Evolutionary conservation across 2,113 vertebrate species (phyloP).

Genomic region (Xenopus laevis): DNA sequence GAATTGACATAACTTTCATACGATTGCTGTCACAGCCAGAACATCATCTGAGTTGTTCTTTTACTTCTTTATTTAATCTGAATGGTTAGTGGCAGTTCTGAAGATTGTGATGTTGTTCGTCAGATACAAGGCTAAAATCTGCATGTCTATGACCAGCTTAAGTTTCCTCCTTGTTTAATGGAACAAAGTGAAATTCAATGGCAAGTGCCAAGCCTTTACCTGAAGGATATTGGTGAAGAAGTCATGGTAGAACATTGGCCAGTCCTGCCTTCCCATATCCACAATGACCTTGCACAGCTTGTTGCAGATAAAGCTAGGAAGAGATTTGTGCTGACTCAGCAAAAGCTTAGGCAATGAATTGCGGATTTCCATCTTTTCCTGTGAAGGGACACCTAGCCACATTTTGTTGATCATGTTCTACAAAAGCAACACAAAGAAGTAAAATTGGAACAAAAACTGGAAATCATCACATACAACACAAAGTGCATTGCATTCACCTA

Average conservation of each 20-base stretch:
- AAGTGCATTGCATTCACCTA: too few species aligned
- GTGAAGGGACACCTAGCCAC: constrained; percentile 93
- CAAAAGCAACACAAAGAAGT: constrained; percentile 26
- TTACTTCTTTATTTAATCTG: too few species aligned
- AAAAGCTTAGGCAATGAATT: constrained; percentile 93
- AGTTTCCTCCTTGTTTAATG: too few species aligned
- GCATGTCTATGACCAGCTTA: too few species aligned
- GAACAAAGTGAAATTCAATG: too few species aligned
- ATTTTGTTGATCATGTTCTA: constrained; percentile 98
- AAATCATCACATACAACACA: too few species aligned
- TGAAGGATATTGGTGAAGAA: constrained; percentile 97
- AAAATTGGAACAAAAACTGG: not conserved
- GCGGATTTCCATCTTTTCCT: constrained; percentile 97
- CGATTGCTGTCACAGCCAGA: too few species aligned
- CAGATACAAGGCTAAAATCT: too few species aligned
- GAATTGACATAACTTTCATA: too few species aligned
- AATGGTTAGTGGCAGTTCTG: too few species aligned
- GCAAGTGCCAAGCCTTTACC: constrained; percentile 59
- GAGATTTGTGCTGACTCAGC: constrained; percentile 86
- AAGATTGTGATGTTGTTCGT: too few species aligned
- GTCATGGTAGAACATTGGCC: constrained; percentile 99
- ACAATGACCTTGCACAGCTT: constrained; percentile 98
- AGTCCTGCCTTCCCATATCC: constrained; percentile 95
- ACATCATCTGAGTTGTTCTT: too few species aligned
- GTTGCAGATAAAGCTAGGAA: constrained; percentile 96